phyloP scores from a whole-genome alignment of 2,797 vertebrate species.

The Bucorvus abyssinicus region DNA sequence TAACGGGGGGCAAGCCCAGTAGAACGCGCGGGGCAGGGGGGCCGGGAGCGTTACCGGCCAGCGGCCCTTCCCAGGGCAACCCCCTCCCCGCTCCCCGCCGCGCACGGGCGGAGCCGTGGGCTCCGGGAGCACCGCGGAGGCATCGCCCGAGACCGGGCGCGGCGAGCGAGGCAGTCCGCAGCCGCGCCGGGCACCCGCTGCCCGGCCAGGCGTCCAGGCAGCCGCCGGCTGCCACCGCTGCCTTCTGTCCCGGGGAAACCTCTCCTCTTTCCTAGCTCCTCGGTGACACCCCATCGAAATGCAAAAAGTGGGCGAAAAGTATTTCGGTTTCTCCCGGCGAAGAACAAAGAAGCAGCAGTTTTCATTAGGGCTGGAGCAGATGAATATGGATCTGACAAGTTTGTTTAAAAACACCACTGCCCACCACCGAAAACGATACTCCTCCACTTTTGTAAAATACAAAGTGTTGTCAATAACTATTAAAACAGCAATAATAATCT shows the following conservation, averaged over 20 bases:
- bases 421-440: background rate
- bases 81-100: background rate
- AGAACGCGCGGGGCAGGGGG: background rate
- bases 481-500: background rate
- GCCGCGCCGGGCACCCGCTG: background rate
- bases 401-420: background rate
- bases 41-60: background rate
- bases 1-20: background rate
- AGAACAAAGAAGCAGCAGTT: conserved; percentile 2
- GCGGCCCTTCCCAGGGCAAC: background rate
- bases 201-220: background rate
- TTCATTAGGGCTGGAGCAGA: background rate
- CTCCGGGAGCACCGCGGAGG: background rate
- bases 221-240: background rate
- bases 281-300: background rate
- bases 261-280: background rate
- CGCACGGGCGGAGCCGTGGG: background rate
- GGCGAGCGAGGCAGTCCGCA: background rate
- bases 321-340: background rate
- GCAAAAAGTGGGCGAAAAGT: background rate
- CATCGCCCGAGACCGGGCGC: background rate
- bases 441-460: background rate
- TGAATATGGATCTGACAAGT: background rate
- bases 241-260: background rate
- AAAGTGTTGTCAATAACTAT: conserved; percentile 3